Conservation (phyloP, 2,113 vertebrate species). For the Gymnorhina tibicen region DNA sequence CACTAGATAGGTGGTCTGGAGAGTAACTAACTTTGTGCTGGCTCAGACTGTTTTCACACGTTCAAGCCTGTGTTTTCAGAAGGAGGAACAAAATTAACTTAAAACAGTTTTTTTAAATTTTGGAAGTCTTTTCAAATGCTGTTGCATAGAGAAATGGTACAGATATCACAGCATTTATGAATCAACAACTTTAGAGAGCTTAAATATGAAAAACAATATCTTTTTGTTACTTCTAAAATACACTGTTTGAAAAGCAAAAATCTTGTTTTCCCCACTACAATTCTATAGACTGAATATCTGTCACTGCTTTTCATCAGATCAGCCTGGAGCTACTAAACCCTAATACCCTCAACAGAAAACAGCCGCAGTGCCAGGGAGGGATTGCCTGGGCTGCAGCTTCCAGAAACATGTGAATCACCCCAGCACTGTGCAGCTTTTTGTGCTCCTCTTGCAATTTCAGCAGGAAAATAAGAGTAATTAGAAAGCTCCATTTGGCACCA, state of each 20-base stretch:
- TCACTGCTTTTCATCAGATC: background rate
- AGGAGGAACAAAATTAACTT: background rate
- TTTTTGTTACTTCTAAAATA: background rate
- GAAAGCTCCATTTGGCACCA: constrained; percentile 62
- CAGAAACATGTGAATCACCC: constrained; percentile 58
- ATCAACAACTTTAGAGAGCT: background rate
- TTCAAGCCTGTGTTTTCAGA: background rate
- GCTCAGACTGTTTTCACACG: background rate
- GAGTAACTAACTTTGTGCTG: background rate
- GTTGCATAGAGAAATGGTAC: background rate
- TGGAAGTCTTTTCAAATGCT: background rate
- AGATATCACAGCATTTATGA: background rate
- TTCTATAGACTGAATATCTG: background rate
- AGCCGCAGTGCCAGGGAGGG: constrained; percentile 36
- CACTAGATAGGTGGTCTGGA: background rate
- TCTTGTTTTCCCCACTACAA: background rate
- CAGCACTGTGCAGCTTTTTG: constrained; percentile 56
- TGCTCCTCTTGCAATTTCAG: constrained; percentile 58
- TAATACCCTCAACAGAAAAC: background rate
- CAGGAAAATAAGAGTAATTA: constrained; percentile 63
- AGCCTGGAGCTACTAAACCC: background rate
- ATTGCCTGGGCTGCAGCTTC: constrained; percentile 47
- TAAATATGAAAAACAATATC: background rate
- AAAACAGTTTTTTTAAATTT: background rate
- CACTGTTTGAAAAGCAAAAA: background rate